A percentile compares a stretch with the other conserved stretches of the same genome.
phyloP scores from a whole-genome alignment of 30 jellyfish, hydroid and myxozoan species.

The Aurelia coerulea region DNA sequence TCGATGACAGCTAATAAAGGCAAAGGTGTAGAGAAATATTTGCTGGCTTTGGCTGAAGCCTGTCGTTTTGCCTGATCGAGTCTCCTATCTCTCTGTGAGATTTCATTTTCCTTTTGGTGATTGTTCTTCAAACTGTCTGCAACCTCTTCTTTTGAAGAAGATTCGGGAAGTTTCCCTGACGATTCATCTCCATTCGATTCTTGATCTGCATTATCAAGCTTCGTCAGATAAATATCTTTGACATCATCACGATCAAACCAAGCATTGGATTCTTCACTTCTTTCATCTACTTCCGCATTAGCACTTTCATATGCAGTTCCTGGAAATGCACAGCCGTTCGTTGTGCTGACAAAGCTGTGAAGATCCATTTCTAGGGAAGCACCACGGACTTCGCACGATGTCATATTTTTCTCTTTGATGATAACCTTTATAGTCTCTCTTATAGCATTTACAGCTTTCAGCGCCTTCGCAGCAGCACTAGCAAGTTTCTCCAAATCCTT shows the following conservation, averaged over 20 bases:
- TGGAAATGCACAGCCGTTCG: too few species aligned
- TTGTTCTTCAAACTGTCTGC: not conserved
- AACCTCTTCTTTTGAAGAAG: not conserved
- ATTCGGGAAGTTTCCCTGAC: not conserved
- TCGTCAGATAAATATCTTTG: not conserved
- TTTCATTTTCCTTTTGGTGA: not conserved
- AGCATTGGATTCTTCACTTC: too few species aligned
- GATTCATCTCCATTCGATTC: too few species aligned
- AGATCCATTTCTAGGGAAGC: not conserved
- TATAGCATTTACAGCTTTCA: constrained; percentile 1
- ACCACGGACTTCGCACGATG: not conserved
- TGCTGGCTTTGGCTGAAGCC: not conserved
- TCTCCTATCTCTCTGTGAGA: not conserved
- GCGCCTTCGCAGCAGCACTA: constrained; percentile 8
- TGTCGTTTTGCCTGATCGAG: not conserved
- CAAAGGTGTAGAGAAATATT: not conserved
- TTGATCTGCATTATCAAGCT: too few species aligned
- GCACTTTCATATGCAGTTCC: not conserved
- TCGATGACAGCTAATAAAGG: not conserved
- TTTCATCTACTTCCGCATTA: not conserved
- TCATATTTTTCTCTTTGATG: not conserved
- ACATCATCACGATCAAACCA: not conserved
- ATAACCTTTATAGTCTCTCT: not conserved
- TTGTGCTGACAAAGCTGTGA: not conserved
- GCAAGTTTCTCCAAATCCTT: constrained; percentile 5